Conservation (phyloP, 2,113 vertebrate genomes). For the Melanerpes aurifrons region DNA sequence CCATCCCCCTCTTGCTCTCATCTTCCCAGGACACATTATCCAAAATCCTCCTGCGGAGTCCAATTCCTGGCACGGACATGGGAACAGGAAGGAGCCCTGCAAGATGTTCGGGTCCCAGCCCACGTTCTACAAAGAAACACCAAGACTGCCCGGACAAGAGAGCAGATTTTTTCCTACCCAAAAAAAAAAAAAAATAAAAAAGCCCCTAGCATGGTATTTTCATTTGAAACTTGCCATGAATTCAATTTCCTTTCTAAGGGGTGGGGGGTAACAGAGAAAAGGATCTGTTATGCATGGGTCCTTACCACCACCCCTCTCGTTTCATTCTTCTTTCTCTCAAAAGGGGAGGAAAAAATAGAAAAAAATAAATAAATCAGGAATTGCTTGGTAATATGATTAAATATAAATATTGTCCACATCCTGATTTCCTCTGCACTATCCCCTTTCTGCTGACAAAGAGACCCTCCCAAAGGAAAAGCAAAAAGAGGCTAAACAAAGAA, state of each 20-base stretch:
- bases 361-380: background rate
- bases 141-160: background rate
- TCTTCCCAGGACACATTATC: conserved; percentile 26
- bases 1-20: background rate
- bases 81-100: conserved; percentile 47
- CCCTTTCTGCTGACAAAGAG: background rate
- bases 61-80: conserved; percentile 1
- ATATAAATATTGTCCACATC: background rate
- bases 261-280: background rate
- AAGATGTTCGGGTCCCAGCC: conserved; percentile 41
- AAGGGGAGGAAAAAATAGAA: background rate
- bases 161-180: background rate
- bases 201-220: background rate
- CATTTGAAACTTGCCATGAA: background rate
- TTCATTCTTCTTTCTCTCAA: background rate
- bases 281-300: background rate
- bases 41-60: background rate
- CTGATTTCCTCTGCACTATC: background rate
- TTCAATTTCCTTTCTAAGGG: background rate
- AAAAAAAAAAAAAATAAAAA: background rate
- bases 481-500: background rate
- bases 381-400: background rate
- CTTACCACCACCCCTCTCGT: background rate
- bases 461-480: background rate
- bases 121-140: background rate